Evolutionary conservation across 1,140 invertebrate genomes (phyloP), one percentile per base, ranked within the genome.

Genomic region (Homarus americanus): DNA sequence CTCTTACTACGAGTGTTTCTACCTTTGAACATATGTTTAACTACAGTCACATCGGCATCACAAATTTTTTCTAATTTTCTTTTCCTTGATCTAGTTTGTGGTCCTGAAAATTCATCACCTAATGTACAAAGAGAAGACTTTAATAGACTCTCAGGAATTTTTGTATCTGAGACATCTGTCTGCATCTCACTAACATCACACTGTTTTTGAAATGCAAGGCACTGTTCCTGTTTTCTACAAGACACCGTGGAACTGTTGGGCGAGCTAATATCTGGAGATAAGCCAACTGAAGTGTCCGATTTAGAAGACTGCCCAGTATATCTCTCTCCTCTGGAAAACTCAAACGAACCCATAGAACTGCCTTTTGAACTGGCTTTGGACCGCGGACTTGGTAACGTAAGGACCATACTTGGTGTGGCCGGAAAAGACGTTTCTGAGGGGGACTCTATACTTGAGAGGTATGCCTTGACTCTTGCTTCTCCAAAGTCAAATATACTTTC

Each of bases 391-490:
- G 88, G 88, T 82, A 91, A 91, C 69, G 91, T 82, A 72, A 91
- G 86, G 36, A 84, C 91, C 36, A 89, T 82, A 44, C 82, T 87
- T 32, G 93, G 92, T 20, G 90, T 91, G 53, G 86, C 82, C 10
- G 90, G 86, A 87, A 90, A 92, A 36, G 91, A 78, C 28, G 76
- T 80, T 69, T 92, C 82, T 15, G 93, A 93, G 3, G 88, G 82
- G 36, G 88, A 90, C 44, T 90, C 88, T 82, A 91, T 82, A 82
- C 93, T 91, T 79, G 92, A 94, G 36, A 93, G 92, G 93, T 92
- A 95, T 63, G 95, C 95, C 87, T 94, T 95, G 41, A 96, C 95
- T 91, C 94, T 93, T 7, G 95, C 94, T 88, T 96, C 95, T 20
- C 94, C 94, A 78, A 95, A 96, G 87, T 95, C 95, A 93, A 96